These are phyloP conservation scores for Malurus alboscapulatus DNA, from an alignment of 2,113 vertebrate genomes.

Conservation along the genomic window DNA sequence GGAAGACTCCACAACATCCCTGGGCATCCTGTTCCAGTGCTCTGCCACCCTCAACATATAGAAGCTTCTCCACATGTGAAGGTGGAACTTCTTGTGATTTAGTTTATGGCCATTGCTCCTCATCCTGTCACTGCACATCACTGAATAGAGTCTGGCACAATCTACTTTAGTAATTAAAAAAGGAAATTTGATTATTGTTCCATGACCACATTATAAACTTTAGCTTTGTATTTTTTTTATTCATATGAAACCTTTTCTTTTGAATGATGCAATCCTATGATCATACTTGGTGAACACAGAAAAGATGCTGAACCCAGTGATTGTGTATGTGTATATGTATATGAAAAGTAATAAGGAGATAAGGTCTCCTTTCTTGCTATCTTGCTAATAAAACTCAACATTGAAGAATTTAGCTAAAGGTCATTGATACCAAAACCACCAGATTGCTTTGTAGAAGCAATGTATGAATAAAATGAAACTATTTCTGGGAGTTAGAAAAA, in stretches of 20 bases:
- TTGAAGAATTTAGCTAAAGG: not conserved
- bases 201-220: not conserved
- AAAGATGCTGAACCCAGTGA: not conserved
- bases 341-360: not conserved
- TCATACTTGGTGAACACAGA: not conserved
- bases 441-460: not conserved
- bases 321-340: not conserved
- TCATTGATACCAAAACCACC: not conserved
- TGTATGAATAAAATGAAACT: not conserved
- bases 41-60: not conserved
- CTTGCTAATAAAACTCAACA: not conserved
- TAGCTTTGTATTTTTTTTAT: not conserved
- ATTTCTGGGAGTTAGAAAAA: not conserved
- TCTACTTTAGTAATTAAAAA: not conserved
- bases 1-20: accelerated
- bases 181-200: not conserved
- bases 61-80: not conserved
- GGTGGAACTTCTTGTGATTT: not conserved
- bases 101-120: not conserved
- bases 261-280: not conserved
- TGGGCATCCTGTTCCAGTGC: not conserved
- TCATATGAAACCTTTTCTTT: not conserved
- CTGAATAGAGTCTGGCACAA: not conserved
- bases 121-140: not conserved
- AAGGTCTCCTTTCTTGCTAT: not conserved